Base-by-base conservation (phyloP, 1,140 invertebrate species). In the Danaus melanippus region DNA sequence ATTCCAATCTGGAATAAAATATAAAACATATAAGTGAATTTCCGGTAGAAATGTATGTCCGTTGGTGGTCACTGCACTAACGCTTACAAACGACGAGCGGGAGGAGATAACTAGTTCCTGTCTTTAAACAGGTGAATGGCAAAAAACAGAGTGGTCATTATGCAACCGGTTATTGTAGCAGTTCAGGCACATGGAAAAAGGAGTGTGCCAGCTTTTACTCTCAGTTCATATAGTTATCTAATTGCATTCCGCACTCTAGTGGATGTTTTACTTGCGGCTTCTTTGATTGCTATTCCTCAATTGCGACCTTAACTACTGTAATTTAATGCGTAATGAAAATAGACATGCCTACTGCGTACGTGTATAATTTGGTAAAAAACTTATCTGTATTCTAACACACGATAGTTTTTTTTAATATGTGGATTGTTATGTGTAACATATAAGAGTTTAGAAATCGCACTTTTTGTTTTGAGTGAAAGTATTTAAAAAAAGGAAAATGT, bases 161-260 rank as follows among this genome's bases (percentile, higher is more conserved):
- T 58, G 58, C 70, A 82, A 86, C 83, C 74, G 72, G 83, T 80
- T 71, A 42, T 52, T 58, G 64, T 60, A 58, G 56, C 59, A 46
- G 49, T 45, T 56, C 57, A 67, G 57, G 62, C 63, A 68, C 61
- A 71, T 67, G 60, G 64, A 74, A 76, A 77, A 71, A 71, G 76
- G 74, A 85, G 49, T 65, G 64, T 70, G 67, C 69, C 67, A 71
- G 70, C 83, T 86, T 86, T 86, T 86, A 86, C 83, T 86, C 67
- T 77, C 70, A 74, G 81, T 77, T 72, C 72, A 75, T 77, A 69
- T 73, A 69, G 72, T 76, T 79, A 77, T 71, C 61, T 72, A 66
- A 80, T 74, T 76, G 67, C 69, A 67, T 69, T 65, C 69, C 62
- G 62, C 71, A 74, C 76, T 77, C 74, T 53, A 60, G 51, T 56